Evolutionary conservation across 1,140 invertebrate species (phyloP), one percentile per base, ranked within the genome.

Genomic region (Gyrodactylus salaris): DNA sequence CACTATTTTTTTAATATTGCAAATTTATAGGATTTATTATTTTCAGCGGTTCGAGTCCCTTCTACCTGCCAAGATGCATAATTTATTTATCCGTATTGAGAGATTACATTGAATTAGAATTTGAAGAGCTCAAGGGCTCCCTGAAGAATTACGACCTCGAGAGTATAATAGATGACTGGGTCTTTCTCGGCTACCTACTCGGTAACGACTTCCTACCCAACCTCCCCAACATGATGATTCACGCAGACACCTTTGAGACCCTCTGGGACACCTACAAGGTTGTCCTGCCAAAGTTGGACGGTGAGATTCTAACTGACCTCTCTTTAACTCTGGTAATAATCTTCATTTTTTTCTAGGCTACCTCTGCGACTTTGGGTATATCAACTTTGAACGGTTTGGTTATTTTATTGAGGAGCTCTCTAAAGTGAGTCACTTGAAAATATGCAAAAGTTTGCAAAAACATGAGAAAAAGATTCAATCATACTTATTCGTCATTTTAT

Each of bases 151-250:
- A 86, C 79, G 85, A 91, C 78, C 82, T 93, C 74, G 90, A 92
- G 77, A 86, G 86, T 68, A 85, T 86, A 74, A 85, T 86, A 76
- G 85, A 86, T 78, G 85, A 86, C 78, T 86, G 85, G 85, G 85
- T 96, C 1, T 80, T 96, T 2, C 90, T 97, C 88, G 88, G 89
- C 0, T 95, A 95, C 79, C 81, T 97, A 25, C 87, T 96, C 1
- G 92, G 92, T 68, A 97, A 97, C 81, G 92, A 97, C 81, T 97
- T 97, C 80, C 88, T 97, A 77, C 92, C 92, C 0, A 85, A 94
- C 81, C 82, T 96, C 73, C 91, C 92, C 26, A 86, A 92, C 79
- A 84, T 97, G 78, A 89, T 96, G 79, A 95, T 98, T 76, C 85
- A 85, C 73, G 87, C 88, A 78, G 89, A 89, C 77, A 89, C 89